Evolutionary conservation across 1,140 invertebrate genomes (phyloP).

Genomic region (Panagrolaimus sp.): DNA sequence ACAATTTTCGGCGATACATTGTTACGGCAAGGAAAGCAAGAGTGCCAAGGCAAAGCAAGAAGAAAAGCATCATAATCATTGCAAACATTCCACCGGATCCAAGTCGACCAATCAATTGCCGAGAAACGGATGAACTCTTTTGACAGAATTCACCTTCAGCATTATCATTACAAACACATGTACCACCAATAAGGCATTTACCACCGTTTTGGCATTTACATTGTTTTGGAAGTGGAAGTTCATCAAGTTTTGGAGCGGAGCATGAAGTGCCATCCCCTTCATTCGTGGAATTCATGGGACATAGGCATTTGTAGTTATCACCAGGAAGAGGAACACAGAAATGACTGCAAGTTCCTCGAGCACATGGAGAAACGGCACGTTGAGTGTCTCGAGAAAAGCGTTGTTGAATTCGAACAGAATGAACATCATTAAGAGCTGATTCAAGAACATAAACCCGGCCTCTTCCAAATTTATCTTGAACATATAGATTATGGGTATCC

Average conservation of each 20-base stretch:
- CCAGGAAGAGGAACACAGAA: slow-evolving; percentile 49
- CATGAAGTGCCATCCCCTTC: slow-evolving; percentile 49
- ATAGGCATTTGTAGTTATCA: slow-evolving; percentile 50
- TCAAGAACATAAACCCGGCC: slow-evolving; percentile 54
- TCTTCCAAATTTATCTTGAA: slow-evolving; percentile 59
- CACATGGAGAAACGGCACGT: slow-evolving; percentile 38
- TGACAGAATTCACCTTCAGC: slow-evolving; percentile 57
- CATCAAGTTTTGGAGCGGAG: slow-evolving; percentile 39
- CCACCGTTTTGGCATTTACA: slow-evolving; percentile 57
- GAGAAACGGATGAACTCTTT: slow-evolving; percentile 39
- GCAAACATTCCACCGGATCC: slow-evolving; percentile 41
- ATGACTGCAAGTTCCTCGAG: slow-evolving; percentile 46
- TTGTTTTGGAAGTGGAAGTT: slow-evolving; percentile 50
- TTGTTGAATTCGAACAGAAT: slow-evolving; percentile 51
- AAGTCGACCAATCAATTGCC: slow-evolving; percentile 48
- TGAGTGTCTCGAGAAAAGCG: slow-evolving; percentile 29
- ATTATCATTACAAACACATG: slow-evolving; percentile 49
- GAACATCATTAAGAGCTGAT: slow-evolving; percentile 48
- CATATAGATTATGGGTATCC: slow-evolving; percentile 53
- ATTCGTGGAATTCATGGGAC: slow-evolving; percentile 50
- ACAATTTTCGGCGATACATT: slow-evolving; percentile 42
- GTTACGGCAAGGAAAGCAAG: slow-evolving; percentile 46
- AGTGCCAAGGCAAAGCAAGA: slow-evolving; percentile 45
- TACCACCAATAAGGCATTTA: slow-evolving; percentile 47
- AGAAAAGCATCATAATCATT: slow-evolving; percentile 50